Evolutionary conservation across 2,888 invertebrate genomes (phyloP).

Genomic region (Cordylochernes scorpioides): DNA sequence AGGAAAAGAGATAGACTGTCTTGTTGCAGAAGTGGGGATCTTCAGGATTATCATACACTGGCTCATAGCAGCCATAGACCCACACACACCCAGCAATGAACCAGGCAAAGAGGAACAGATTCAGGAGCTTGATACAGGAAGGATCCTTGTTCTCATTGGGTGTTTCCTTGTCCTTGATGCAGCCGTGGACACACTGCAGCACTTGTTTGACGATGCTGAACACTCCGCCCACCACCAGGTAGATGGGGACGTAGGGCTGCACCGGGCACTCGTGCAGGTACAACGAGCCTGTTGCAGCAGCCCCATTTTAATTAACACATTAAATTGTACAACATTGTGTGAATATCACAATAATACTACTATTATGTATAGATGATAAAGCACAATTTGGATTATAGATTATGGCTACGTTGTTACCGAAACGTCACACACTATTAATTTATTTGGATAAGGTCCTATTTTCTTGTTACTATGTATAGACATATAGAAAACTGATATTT

Average conservation of each 20-base stretch:
- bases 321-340: too few species aligned
- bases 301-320: too few species aligned
- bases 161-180: conserved; percentile 24
- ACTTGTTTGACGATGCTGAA: conserved; percentile 37
- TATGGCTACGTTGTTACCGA: too few species aligned
- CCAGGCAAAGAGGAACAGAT: conserved; percentile 38
- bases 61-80: conserved; percentile 37
- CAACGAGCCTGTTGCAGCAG: conserved; percentile 29
- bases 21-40: conserved; percentile 32
- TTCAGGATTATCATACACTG: conserved; percentile 27
- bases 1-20: conserved; percentile 38
- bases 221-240: conserved; percentile 36
- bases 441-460: too few species aligned
- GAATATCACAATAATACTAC: too few species aligned
- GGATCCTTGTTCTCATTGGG: conserved; percentile 24
- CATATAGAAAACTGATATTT: too few species aligned
- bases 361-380: too few species aligned
- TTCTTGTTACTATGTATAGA: too few species aligned
- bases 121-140: conserved; percentile 25
- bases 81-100: conserved; percentile 41
- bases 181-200: conserved; percentile 30
- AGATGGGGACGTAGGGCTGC: conserved; percentile 38
- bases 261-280: conserved; percentile 37
- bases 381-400: too few species aligned
- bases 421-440: too few species aligned